Conservation (phyloP, 2,113 vertebrate genomes). For the Syngnathus floridae region DNA sequence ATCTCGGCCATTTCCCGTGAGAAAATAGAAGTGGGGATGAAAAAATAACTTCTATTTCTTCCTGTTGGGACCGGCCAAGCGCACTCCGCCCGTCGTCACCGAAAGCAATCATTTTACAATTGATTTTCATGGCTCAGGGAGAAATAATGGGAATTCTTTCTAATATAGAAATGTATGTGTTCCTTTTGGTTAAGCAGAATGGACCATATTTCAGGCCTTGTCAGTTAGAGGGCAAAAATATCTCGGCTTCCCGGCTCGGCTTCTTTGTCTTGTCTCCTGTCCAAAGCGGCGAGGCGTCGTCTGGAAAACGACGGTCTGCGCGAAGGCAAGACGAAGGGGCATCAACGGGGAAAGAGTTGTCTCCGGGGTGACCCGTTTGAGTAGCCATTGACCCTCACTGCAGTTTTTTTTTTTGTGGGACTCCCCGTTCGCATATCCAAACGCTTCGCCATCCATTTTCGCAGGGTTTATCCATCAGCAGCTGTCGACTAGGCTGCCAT, state of each 20-base stretch:
- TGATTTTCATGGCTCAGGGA: slow-evolving; percentile 97
- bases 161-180: slow-evolving; percentile 98
- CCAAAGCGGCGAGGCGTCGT: slow-evolving; percentile 45
- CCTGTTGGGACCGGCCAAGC: slow-evolving; percentile 83
- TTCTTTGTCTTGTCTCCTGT: slow-evolving; percentile 42
- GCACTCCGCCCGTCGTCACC: slow-evolving; percentile 69
- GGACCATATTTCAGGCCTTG: slow-evolving; percentile 90
- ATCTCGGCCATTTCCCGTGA: slow-evolving; percentile 66
- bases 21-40: slow-evolving; percentile 61
- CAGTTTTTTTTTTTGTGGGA: not conserved
- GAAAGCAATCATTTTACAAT: slow-evolving; percentile 97
- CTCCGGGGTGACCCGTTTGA: not conserved
- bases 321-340: not conserved
- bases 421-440: slow-evolving; percentile 22
- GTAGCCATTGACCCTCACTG: not conserved
- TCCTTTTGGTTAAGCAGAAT: slow-evolving; percentile 98
- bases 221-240: slow-evolving; percentile 82
- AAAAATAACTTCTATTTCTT: slow-evolving; percentile 72
- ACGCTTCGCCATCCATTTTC: slow-evolving; percentile 66
- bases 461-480: slow-evolving; percentile 67
- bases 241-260: slow-evolving; percentile 63
- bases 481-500: slow-evolving; percentile 66
- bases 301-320: slow-evolving; percentile 46
- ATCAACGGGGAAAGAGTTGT: not conserved
- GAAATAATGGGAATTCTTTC: slow-evolving; percentile 98